Evolutionary conservation across 2,888 invertebrate genomes (phyloP).

Genomic region (Sphaerophoria rueppellii): DNA sequence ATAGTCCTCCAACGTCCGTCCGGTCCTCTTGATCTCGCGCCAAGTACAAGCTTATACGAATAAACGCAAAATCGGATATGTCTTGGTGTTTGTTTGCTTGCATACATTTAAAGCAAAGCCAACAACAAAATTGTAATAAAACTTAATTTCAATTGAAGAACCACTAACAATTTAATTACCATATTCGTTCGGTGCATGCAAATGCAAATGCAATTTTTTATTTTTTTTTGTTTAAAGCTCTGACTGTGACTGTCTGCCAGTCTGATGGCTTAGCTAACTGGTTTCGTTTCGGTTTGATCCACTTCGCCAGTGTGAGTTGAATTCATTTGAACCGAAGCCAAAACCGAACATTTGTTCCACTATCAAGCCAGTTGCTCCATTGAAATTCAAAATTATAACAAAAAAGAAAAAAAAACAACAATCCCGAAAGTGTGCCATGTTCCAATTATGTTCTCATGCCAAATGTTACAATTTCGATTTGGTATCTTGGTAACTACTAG

Average conservation of each 20-base stretch:
- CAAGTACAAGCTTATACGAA: constrained; percentile 14
- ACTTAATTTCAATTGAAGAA: constrained; percentile 67
- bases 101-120: neutral
- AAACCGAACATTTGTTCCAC: constrained; percentile 32
- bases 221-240: constrained; percentile 15
- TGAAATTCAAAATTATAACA: constrained; percentile 1
- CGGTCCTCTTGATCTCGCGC: constrained; percentile 32
- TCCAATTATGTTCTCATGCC: constrained; percentile 47
- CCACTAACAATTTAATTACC: constrained; percentile 68
- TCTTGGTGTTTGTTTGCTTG: neutral
- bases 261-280: neutral
- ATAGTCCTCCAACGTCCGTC: constrained; percentile 24
- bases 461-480: constrained; percentile 12
- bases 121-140: constrained; percentile 21
- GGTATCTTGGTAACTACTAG: constrained; percentile 17
- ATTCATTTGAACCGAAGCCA: constrained; percentile 56
- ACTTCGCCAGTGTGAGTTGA: constrained; percentile 55
- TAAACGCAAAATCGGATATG: constrained; percentile 21
- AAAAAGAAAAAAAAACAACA: neutral
- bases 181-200: constrained; percentile 50
- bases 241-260: constrained; percentile 7
- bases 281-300: constrained; percentile 25
- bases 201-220: constrained; percentile 4
- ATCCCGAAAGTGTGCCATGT: constrained; percentile 57
- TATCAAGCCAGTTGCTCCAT: constrained; percentile 7